Evolutionary conservation across 2,797 vertebrate species (phyloP).

Genomic region (Phylloscopus collybita): DNA sequence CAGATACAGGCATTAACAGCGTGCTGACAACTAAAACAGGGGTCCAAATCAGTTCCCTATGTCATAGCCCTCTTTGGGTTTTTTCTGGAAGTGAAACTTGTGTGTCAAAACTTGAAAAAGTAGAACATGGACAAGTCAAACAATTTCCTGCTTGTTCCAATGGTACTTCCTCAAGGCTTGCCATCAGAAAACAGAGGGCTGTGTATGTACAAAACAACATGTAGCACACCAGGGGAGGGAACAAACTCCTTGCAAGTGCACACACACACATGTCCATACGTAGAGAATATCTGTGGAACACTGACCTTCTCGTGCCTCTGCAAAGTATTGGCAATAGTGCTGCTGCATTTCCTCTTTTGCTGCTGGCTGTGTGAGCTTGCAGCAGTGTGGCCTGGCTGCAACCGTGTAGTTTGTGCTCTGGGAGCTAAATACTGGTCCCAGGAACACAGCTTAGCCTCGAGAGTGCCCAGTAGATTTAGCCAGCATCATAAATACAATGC

Average conservation of each 20-base stretch:
- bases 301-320: neutral
- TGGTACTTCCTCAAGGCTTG: neutral
- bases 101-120: neutral
- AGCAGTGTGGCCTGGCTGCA: neutral
- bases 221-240: neutral
- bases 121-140: neutral
- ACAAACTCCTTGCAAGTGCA: neutral
- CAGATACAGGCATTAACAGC: neutral
- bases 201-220: neutral
- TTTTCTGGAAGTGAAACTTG: neutral
- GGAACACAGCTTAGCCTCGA: neutral
- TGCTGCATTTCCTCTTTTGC: neutral
- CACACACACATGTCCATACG: neutral
- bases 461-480: neutral
- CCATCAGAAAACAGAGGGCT: neutral
- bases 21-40: neutral
- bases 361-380: neutral
- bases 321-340: constrained; percentile 27
- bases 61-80: neutral
- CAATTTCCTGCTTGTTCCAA: neutral
- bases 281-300: neutral
- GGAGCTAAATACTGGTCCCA: neutral
- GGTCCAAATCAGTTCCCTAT: neutral
- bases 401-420: neutral
- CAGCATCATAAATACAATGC: neutral